Percentiles rank a stretch among this genome's conserved stretches.
Evolutionary conservation across 1,140 invertebrate species (phyloP).

Genomic region (Eupeodes corollae): DNA sequence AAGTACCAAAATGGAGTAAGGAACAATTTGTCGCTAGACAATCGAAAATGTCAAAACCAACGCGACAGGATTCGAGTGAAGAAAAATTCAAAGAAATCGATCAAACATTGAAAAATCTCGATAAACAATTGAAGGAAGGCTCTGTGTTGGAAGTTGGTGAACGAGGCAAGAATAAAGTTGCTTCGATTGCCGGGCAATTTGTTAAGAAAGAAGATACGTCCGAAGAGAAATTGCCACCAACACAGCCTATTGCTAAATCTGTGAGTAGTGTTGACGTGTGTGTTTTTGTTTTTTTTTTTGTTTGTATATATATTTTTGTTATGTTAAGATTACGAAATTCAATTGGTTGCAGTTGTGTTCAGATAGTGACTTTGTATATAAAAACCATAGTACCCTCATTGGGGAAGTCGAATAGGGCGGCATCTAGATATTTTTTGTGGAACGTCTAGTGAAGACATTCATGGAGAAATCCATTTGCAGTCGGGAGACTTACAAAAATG

Average conservation of each 20-base stretch:
- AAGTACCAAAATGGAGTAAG: constrained; percentile 81
- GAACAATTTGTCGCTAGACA: constrained; percentile 77
- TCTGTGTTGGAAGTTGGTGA: constrained; percentile 52
- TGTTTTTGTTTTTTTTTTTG: constrained; percentile 7
- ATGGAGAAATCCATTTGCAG: too few relatives aligned
- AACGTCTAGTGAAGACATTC: too few relatives aligned
- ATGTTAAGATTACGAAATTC: too few relatives aligned
- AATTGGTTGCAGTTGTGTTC: too few relatives aligned
- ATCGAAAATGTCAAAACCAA: constrained; percentile 57
- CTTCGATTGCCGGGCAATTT: constrained; percentile 71
- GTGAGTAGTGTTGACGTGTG: constrained; percentile 41
- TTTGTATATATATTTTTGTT: too few relatives aligned
- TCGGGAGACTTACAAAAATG: too few relatives aligned
- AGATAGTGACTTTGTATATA: too few relatives aligned
- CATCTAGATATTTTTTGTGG: too few relatives aligned
- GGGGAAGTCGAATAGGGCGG: too few relatives aligned
- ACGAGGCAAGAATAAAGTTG: constrained; percentile 73
- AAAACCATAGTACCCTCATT: too few relatives aligned
- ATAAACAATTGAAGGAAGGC: constrained; percentile 70
- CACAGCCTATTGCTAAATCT: constrained; percentile 43
- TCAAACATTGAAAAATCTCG: constrained; percentile 63
- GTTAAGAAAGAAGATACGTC: constrained; percentile 51
- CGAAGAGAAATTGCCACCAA: constrained; percentile 37
- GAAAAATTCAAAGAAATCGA: constrained; percentile 62
- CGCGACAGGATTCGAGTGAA: constrained; percentile 44